Percentiles rank a stretch among this genome's conserved stretches.
Evolutionary conservation across 2,888 invertebrate species (phyloP).

Genomic region (Drosophila meridionalis): DNA sequence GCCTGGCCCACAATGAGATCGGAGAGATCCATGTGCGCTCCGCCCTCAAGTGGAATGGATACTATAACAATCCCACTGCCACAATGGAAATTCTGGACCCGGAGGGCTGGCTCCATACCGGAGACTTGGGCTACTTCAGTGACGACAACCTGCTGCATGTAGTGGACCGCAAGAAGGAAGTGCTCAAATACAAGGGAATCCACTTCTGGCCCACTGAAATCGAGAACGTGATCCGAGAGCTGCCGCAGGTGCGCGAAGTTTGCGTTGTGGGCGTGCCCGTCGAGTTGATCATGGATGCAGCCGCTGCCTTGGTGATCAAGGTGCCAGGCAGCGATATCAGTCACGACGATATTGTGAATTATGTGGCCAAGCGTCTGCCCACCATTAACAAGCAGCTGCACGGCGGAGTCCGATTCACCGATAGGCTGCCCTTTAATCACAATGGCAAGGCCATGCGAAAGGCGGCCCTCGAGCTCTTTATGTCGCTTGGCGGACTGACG

Average conservation of each 20-base stretch:
- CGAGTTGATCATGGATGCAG: slow-evolving; percentile 47
- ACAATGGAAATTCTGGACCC: slow-evolving; percentile 62
- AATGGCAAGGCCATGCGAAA: slow-evolving; percentile 70
- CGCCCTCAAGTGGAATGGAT: slow-evolving; percentile 72
- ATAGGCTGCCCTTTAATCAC: slow-evolving; percentile 68
- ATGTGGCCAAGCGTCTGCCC: slow-evolving; percentile 54
- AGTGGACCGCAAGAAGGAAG: slow-evolving; percentile 80
- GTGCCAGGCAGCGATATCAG: slow-evolving; percentile 31
- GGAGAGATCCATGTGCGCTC: slow-evolving; percentile 77
- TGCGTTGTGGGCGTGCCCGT: slow-evolving; percentile 66
- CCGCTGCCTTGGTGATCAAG: slow-evolving; percentile 46
- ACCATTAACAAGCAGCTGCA: slow-evolving; percentile 57
- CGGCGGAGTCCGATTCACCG: slow-evolving; percentile 74
- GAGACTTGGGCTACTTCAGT: slow-evolving; percentile 82
- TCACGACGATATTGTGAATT: slow-evolving; percentile 48
- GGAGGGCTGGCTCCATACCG: slow-evolving; percentile 79
- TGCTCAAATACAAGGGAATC: slow-evolving; percentile 69
- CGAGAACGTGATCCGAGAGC: slow-evolving; percentile 66
- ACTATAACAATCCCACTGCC: slow-evolving; percentile 70
- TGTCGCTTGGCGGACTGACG: slow-evolving; percentile 18
- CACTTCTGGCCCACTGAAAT: slow-evolving; percentile 73
- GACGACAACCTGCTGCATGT: slow-evolving; percentile 69
- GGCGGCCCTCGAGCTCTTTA: slow-evolving; percentile 58
- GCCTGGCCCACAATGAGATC: slow-evolving; percentile 59
- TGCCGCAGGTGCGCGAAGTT: slow-evolving; percentile 69